A percentile compares a stretch with the other conserved stretches of the same genome.
These are phyloP conservation scores for Eumacrocentrus americanus DNA, from an alignment of 2,888 invertebrate genomes.

Conservation along the genomic window DNA sequence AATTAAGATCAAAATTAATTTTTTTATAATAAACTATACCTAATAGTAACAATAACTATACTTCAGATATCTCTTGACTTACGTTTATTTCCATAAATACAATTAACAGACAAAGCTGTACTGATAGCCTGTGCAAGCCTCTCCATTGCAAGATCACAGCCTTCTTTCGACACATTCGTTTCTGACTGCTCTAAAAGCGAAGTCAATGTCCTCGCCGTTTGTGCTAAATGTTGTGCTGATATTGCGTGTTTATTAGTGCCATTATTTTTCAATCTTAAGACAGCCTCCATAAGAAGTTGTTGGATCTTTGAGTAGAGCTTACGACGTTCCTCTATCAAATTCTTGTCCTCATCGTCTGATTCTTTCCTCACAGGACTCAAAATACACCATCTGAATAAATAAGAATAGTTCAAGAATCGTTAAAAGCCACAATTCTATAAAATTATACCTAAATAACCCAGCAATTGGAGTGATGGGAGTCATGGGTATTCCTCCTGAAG, in stretches of 20 bases:
- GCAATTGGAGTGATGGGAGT: constrained; percentile 81
- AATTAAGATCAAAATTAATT: constrained; percentile 14
- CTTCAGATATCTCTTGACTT: constrained; percentile 34
- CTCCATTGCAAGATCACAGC: constrained; percentile 65
- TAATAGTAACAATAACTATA: constrained; percentile 17
- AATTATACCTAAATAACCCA: constrained; percentile 69
- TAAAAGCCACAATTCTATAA: constrained; percentile 18
- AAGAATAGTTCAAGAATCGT: constrained; percentile 16
- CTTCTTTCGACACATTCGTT: constrained; percentile 39
- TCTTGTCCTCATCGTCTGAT: constrained; percentile 33
- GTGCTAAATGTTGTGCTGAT: constrained; percentile 58
- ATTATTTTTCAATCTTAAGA: constrained; percentile 51
- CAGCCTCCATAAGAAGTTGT: constrained; percentile 58
- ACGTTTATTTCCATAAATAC: constrained; percentile 81
- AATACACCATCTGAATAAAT: constrained; percentile 54
- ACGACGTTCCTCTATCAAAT: constrained; percentile 37
- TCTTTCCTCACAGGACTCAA: constrained; percentile 49
- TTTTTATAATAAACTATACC: constrained; percentile 2
- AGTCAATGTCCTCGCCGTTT: constrained; percentile 49
- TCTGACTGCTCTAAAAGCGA: constrained; percentile 42
- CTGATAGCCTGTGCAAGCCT: constrained; percentile 84
- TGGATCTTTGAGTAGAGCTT: constrained; percentile 57
- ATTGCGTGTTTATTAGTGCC: constrained; percentile 57
- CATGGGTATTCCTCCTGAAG: constrained; percentile 83
- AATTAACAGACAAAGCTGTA: constrained; percentile 77